Base-by-base conservation (phyloP, 2,113 vertebrate species). In the Chauna torquata region DNA sequence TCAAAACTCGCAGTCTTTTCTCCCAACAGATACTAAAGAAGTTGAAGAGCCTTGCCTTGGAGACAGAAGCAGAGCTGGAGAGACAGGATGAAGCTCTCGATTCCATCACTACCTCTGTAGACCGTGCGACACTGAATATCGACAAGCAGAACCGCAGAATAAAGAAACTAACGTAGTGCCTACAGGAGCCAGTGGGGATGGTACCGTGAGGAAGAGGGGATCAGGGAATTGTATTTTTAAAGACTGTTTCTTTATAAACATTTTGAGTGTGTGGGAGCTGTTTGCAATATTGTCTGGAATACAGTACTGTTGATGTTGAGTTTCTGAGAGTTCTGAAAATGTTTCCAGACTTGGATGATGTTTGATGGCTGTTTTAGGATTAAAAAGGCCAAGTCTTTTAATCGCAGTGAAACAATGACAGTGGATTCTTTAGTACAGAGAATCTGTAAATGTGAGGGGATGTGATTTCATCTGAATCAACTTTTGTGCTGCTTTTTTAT, bases 41-140 rank as follows among this genome's bases (percentile, higher is more conserved):
- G 91, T 98, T 99, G 81, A 99, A 99, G 97, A 98, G 96, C 65
- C 98, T 99, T 5, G 99, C 99, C 28, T 94, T 99, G 97, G 99
- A 99, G 81, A 97, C 99, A 0, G 99, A 99, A 69, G 97, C 98
- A 0, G 99, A 99, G 97, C 98, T 99, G 95, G 99, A 99, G 59
- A 95, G 99, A 6, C 99, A 99, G 96, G 99, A 99, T 0, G 99
- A 99, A 52, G 98, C 97, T 17, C 98, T 99, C 55, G 99, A 99
- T 0, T 98, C 95, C 88, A 97, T 99, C 88, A 87, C 98, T 2
- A 96, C 94, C n/a, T 98, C 99, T 0, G 98, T 98, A 1, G 99
- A 99, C 55, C 98, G 96, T 3, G 88, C 98, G 7, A 98, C 98
- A 19, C 94, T 99, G 66, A 97, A 90, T 71, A 97, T 99, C 4